Evolutionary conservation across 2,113 vertebrate species (phyloP).

Genomic region (Erythrolamprus reginae): DNA sequence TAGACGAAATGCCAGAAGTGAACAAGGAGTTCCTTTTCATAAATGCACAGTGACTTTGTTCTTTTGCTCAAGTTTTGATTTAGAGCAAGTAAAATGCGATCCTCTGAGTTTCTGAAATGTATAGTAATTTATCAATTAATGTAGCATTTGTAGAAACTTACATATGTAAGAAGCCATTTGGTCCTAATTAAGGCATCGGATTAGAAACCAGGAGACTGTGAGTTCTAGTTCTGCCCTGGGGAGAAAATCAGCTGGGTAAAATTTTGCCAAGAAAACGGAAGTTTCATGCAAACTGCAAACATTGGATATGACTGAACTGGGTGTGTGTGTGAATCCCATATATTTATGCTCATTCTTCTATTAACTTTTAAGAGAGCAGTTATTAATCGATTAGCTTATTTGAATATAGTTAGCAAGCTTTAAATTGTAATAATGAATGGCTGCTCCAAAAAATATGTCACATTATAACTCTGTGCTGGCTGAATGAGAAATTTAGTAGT

Average conservation of each 20-base stretch:
- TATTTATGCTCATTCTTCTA: background rate
- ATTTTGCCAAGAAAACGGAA: background rate
- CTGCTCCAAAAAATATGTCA: background rate
- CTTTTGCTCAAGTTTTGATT: background rate
- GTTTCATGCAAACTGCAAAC: background rate
- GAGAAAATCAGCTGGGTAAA: background rate
- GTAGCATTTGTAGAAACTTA: background rate
- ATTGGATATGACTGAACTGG: background rate
- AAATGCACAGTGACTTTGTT: background rate
- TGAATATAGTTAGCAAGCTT: background rate
- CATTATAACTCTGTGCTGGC: background rate
- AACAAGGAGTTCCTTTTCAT: conserved; percentile 30
- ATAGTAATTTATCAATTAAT: background rate
- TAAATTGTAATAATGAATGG: background rate
- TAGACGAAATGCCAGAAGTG: conserved; percentile 39
- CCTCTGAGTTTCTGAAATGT: background rate
- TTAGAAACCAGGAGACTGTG: background rate
- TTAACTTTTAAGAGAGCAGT: background rate
- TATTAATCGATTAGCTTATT: background rate
- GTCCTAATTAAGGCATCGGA: background rate
- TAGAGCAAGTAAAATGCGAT: background rate
- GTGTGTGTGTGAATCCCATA: fast-evolving
- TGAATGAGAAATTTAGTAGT: background rate
- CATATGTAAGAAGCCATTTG: background rate
- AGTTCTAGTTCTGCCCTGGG: background rate